Conservation (phyloP, 92 coral and sea anemone genomes). For the Porites cylindrica region DNA sequence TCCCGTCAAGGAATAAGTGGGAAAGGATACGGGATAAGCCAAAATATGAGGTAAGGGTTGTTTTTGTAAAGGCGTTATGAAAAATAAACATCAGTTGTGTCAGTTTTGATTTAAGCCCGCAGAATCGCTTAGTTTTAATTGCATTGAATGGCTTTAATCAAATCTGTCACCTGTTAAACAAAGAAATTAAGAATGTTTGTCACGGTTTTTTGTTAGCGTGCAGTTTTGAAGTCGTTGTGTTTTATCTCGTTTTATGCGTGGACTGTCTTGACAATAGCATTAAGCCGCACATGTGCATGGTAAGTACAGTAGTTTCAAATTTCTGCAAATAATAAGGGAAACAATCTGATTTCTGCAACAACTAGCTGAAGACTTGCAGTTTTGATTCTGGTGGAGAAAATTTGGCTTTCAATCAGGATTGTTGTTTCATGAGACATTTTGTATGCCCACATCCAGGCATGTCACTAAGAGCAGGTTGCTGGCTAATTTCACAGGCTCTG, state of each 20-base stretch:
- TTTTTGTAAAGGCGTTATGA: not conserved
- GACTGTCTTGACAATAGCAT: not conserved
- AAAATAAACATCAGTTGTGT: not conserved
- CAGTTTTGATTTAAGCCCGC: not conserved
- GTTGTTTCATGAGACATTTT: too few species aligned
- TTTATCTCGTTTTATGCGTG: constrained; percentile 12
- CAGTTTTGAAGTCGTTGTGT: not conserved
- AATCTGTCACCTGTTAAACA: not conserved
- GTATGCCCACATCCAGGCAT: too few species aligned
- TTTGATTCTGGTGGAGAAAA: too few species aligned
- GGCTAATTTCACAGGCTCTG: too few species aligned
- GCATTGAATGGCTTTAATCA: not conserved
- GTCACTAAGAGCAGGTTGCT: too few species aligned
- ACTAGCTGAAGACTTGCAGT: too few species aligned
- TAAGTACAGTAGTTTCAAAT: not conserved
- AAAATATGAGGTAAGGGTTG: constrained; percentile 79
- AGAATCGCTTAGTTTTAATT: not conserved
- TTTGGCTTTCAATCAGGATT: too few species aligned
- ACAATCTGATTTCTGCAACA: too few species aligned
- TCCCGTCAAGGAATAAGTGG: constrained; percentile 91
- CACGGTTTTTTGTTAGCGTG: not conserved
- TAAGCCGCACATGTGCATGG: not conserved
- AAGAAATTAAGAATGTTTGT: not conserved
- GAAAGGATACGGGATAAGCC: constrained; percentile 97
- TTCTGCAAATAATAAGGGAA: too few species aligned